These are phyloP conservation scores for Microctonus aethiopoides DNA, from an alignment of 2,888 invertebrate species.

Conservation along the genomic window DNA sequence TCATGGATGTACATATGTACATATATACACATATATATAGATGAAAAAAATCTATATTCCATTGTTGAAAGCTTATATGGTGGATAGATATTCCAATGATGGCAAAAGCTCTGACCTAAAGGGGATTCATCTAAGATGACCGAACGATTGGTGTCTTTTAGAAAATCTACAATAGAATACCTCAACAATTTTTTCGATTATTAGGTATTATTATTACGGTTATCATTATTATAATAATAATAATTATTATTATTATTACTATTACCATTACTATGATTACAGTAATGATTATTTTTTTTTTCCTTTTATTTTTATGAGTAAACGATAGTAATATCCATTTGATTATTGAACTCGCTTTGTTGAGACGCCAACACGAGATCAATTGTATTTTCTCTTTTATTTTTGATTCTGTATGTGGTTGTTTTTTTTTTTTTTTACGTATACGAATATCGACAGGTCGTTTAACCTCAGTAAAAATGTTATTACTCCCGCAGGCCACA, in stretches of 20 bases:
- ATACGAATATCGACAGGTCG: slow-evolving; percentile 10
- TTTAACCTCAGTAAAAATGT: neutral
- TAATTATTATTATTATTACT: neutral
- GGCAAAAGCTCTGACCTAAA: neutral
- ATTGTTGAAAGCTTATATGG: neutral
- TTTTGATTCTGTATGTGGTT: neutral
- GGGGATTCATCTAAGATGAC: neutral
- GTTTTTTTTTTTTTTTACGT: neutral
- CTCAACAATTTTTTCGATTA: too few relatives aligned
- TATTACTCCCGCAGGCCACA: neutral
- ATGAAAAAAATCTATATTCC: too few relatives aligned
- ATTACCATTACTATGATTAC: too few relatives aligned
- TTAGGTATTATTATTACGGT: too few relatives aligned
- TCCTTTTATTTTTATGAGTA: neutral
- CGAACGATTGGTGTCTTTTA: neutral
- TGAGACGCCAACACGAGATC: neutral
- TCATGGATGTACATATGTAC: neutral
- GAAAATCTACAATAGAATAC: neutral
- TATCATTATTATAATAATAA: neutral
- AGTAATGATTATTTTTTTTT: too few relatives aligned
- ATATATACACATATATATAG: neutral
- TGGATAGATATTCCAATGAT: neutral
- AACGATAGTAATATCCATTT: slow-evolving; percentile 46
- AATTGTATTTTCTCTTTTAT: slow-evolving; percentile 8
- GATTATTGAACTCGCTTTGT: slow-evolving; percentile 45